phyloP scores from a whole-genome alignment of 2,797 vertebrate genomes.

The Peromyscus attwateri region DNA sequence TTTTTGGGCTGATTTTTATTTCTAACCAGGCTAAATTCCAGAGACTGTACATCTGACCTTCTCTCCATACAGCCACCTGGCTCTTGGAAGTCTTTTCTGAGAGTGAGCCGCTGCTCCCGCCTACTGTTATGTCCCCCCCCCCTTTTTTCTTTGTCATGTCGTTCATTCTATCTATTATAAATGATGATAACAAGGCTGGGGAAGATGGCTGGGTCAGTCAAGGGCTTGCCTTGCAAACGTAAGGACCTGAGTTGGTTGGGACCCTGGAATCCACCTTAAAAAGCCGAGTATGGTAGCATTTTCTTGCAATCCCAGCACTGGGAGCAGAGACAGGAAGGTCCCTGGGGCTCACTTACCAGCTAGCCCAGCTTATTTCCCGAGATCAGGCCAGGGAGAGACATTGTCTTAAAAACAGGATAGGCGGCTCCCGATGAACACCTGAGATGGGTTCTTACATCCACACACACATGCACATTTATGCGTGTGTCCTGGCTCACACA shows the following conservation, averaged over 20 bases:
- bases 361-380: neutral
- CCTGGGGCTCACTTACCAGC: neutral
- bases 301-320: neutral
- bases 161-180: slow-evolving; percentile 13
- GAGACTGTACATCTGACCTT: neutral
- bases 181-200: neutral
- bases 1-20: slow-evolving; percentile 59
- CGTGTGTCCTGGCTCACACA: neutral
- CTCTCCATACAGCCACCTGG: neutral
- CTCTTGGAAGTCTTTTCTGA: slow-evolving; percentile 66
- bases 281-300: neutral
- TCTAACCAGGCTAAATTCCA: slow-evolving; percentile 65
- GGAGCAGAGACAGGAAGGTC: neutral
- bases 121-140: slow-evolving; percentile 67
- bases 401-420: neutral
- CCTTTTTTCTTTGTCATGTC: neutral
- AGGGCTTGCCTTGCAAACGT: neutral
- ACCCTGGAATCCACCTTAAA: neutral
- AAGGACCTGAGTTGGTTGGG: neutral
- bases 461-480: too few species aligned
- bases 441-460: neutral
- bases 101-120: slow-evolving; percentile 48
- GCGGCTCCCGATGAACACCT: neutral
- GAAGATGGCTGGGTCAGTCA: neutral
- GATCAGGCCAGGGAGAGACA: neutral